Base-by-base conservation (phyloP, 30 jellyfish, hydroid and myxozoan species). In the Cassiopea xamachana region DNA sequence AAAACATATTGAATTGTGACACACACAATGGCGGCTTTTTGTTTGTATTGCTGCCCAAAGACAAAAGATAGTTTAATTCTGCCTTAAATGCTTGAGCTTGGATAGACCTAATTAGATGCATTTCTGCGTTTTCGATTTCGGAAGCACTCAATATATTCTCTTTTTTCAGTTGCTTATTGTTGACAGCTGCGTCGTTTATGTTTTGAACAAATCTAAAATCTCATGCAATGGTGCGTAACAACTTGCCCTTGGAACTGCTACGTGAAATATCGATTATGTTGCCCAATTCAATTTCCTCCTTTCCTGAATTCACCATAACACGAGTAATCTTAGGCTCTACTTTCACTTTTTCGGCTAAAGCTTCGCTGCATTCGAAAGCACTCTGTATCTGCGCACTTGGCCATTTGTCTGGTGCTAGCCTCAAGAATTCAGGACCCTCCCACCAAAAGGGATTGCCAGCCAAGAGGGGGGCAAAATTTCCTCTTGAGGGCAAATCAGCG, bases 361-460 rank as follows among this genome's bases (percentile, higher is more conserved):
- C 90, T 10, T 81, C 90, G 46, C 62, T 81, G 70, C 81, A n/a
- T 62, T 81, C 71, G 62, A 81, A 16, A 0, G 7, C 64, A 77
- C 15, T 17, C 51, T 73, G 67, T 27, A 4, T 73, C 18, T 62
- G 80, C 62, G 47, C 68, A 59, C 18, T 64, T 73, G 96, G 91
- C 96, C 87, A 88, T 15, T 50, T 79, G 39, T 51, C 91, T 78
- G 80, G 71, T 2, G 45, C 1, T 61, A 70, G 1, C 48, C 77
- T 79, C 8, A 87, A 27, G 94, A 87, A 87, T 16, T 60, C 84
- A 87, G 89, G 94, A 75, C 84, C 94, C 94, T 87, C 94, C 84
- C 84, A 60, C 94, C 90, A 76, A 3, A 75, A 60, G 44, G 18
- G n/a, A 76, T 46, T 8, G 45, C 60, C 73, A 7, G 83, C 5